Conservation (phyloP, 2,888 invertebrate species). For the Electrophaes corylata region DNA sequence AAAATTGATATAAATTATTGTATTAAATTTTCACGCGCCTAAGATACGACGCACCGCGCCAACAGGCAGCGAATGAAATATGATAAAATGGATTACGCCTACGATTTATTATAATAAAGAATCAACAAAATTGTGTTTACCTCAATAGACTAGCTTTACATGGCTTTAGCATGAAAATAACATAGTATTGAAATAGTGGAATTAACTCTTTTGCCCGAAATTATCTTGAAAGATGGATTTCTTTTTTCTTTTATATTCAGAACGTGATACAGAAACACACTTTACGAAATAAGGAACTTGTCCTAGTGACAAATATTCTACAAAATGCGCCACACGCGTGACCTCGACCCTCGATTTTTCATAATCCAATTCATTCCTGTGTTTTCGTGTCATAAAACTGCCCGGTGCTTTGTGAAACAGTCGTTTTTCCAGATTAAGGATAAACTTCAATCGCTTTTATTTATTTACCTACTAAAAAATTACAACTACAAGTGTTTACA, state of each 20-base stretch:
- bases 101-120: constrained; percentile 4
- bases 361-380: constrained; percentile 37
- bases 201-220: too few species aligned
- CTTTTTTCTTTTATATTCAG: background rate
- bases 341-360: constrained; percentile 37
- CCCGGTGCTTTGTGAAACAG: constrained; percentile 22
- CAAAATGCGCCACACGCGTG: constrained; percentile 31
- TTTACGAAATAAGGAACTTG: constrained; percentile 20
- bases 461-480: too few species aligned
- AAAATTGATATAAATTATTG: background rate
- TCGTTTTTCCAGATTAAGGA: constrained; percentile 3
- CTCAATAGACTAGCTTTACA: background rate
- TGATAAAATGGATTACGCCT: background rate
- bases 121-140: background rate
- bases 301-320: constrained; percentile 25
- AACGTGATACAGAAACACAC: constrained; percentile 11
- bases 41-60: background rate
- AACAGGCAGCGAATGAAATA: background rate
- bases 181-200: too few species aligned
- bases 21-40: background rate
- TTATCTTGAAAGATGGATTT: too few species aligned
- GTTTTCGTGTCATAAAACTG: constrained; percentile 24
- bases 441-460: background rate
- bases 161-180: too few species aligned
- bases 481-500: too few species aligned